phyloP scores from a whole-genome alignment of 1,140 invertebrate species.

The Armadillidium nasatum region DNA sequence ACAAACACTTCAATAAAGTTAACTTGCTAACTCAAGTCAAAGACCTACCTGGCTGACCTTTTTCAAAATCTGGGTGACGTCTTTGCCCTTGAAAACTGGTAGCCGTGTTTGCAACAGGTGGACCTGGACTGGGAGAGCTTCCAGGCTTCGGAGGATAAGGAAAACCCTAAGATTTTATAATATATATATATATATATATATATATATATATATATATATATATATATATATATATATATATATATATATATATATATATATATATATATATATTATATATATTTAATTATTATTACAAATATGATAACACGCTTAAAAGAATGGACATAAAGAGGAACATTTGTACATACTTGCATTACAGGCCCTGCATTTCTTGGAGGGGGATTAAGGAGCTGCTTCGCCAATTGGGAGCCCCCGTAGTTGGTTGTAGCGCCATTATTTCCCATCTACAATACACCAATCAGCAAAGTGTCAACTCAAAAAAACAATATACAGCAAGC shows the following conservation, averaged over 20 bases:
- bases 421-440: slow-evolving; percentile 36
- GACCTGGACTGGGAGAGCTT: slow-evolving; percentile 38
- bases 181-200: slow-evolving; percentile 18
- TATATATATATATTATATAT: neutral
- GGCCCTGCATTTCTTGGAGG: slow-evolving; percentile 41
- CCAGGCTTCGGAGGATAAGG: slow-evolving; percentile 64
- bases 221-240: slow-evolving; percentile 16
- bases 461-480: neutral
- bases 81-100: slow-evolving; percentile 23
- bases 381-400: slow-evolving; percentile 57
- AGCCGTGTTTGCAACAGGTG: slow-evolving; percentile 23
- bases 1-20: too few relatives aligned
- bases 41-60: slow-evolving; percentile 47
- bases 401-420: slow-evolving; percentile 54
- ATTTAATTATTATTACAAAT: too few relatives aligned
- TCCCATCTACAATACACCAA: slow-evolving; percentile 41
- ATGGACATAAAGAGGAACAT: slow-evolving; percentile 1
- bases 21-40: too few relatives aligned
- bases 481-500: slow-evolving; percentile 17
- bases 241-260: slow-evolving; percentile 17
- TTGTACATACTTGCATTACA: slow-evolving; percentile 45
- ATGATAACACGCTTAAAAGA: too few relatives aligned
- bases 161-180: slow-evolving; percentile 47
- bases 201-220: neutral
- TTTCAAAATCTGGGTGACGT: slow-evolving; percentile 77